Percentiles rank a stretch among this genome's conserved stretches.
Evolutionary conservation across 2,797 vertebrate species (phyloP).

Genomic region (Cygnus olor): DNA sequence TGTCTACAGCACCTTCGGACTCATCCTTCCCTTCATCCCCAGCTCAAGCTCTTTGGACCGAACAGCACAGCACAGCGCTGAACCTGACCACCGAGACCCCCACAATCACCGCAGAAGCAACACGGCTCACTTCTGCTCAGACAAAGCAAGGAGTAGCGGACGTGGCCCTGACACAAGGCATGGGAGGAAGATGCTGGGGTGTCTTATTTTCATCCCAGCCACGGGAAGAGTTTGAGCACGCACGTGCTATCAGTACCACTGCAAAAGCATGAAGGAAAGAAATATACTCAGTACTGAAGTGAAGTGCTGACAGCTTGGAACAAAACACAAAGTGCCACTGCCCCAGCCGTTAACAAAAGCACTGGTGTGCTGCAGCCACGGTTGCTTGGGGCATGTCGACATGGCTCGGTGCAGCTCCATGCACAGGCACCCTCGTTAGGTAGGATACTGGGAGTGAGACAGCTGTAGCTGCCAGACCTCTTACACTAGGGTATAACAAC

Average conservation of each 20-base stretch:
- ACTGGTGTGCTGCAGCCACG: fast-evolving
- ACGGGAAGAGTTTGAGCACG: not conserved
- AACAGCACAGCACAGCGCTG: fast-evolving
- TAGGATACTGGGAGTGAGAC: fast-evolving
- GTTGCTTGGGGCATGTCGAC: not conserved
- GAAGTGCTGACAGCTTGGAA: not conserved
- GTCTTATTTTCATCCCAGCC: not conserved
- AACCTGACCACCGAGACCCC: not conserved
- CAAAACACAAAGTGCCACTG: not conserved
- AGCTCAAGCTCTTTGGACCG: fast-evolving
- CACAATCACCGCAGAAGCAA: not conserved
- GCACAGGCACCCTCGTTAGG: fast-evolving
- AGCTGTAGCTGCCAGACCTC: not conserved
- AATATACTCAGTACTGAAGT: fast-evolving
- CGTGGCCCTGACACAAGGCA: not conserved
- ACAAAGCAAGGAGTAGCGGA: not conserved
- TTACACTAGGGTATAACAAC: not conserved
- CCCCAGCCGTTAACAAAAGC: not conserved
- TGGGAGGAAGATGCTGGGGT: fast-evolving
- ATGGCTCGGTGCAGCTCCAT: fast-evolving
- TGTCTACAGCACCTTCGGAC: not conserved
- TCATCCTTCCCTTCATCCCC: not conserved
- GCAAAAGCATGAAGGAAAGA: not conserved
- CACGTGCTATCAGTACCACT: fast-evolving
- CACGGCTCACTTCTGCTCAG: not conserved